Evolutionary conservation across 2,113 vertebrate genomes (phyloP).

Genomic region (Pygoscelis adeliae): DNA sequence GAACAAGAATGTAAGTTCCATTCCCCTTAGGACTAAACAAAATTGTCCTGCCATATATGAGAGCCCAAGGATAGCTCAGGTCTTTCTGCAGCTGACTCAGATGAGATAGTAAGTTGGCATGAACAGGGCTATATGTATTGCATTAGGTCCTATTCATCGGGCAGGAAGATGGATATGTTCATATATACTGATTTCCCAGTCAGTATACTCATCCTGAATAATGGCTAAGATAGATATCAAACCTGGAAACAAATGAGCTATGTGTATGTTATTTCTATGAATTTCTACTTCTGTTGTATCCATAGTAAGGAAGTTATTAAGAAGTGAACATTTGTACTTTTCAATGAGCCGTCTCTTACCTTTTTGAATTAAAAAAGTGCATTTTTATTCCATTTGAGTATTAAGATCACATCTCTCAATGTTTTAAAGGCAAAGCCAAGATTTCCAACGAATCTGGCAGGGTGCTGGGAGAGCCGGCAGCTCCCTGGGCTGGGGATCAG

Average conservation of each 20-base stretch:
- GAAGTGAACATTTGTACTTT: background rate
- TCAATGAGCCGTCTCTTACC: background rate
- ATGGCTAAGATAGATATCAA: background rate
- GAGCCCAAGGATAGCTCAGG: background rate
- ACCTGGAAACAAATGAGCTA: background rate
- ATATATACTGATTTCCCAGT: background rate
- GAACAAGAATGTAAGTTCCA: background rate
- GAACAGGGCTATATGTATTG: background rate
- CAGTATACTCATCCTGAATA: background rate
- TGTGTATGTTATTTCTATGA: background rate
- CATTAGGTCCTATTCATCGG: rapidly evolving
- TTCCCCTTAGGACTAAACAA: background rate
- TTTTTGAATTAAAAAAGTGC: background rate
- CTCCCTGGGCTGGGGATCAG: background rate
- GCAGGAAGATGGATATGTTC: background rate
- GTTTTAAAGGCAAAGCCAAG: background rate
- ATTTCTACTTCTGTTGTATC: background rate
- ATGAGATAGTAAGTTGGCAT: background rate
- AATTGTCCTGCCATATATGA: background rate
- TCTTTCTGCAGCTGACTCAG: background rate
- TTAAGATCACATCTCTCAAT: background rate
- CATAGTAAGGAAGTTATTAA: background rate
- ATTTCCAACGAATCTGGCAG: rapidly evolving
- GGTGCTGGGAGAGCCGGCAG: rapidly evolving
- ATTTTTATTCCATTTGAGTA: background rate